Percentiles rank a stretch among this genome's conserved stretches.
phyloP scores from a whole-genome alignment of 1,140 invertebrate genomes.

The Episyrphus balteatus region DNA sequence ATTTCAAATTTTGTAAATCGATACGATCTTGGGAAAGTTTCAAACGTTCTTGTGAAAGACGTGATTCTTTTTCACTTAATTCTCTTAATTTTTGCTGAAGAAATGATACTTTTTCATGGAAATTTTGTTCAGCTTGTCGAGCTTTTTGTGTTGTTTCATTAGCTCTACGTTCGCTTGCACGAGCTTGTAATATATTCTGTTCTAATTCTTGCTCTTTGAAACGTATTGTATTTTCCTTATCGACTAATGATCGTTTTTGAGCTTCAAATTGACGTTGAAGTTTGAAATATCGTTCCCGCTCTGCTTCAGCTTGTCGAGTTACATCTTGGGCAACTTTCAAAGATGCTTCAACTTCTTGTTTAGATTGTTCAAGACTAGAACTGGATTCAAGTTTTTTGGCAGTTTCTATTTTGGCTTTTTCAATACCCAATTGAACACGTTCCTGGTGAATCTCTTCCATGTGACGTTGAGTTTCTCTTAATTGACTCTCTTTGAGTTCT shows the following conservation, averaged over 20 bases:
- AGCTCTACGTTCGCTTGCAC: slow-evolving; percentile 20
- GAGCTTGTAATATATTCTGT: slow-evolving; percentile 17
- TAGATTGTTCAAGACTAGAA: slow-evolving; percentile 30
- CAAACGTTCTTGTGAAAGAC: slow-evolving; percentile 29
- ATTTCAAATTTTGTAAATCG: slow-evolving; percentile 19
- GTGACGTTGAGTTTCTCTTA: slow-evolving; percentile 36
- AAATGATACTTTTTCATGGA: slow-evolving; percentile 23
- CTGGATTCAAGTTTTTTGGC: slow-evolving; percentile 26
- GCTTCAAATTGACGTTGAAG: slow-evolving; percentile 36
- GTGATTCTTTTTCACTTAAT: slow-evolving; percentile 24
- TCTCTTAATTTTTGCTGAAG: slow-evolving; percentile 20
- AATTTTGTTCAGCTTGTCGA: slow-evolving; percentile 27
- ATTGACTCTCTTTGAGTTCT: slow-evolving; percentile 35
- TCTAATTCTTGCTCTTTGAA: slow-evolving; percentile 33
- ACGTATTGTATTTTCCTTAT: slow-evolving; percentile 33
- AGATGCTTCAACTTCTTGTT: slow-evolving; percentile 39
- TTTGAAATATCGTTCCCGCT: slow-evolving; percentile 35
- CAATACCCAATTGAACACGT: slow-evolving; percentile 30
- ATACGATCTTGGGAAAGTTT: slow-evolving; percentile 28
- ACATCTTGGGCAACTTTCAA: slow-evolving; percentile 39
- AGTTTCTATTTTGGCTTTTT: slow-evolving; percentile 37
- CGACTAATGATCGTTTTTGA: slow-evolving; percentile 32
- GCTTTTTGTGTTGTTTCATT: slow-evolving; percentile 31
- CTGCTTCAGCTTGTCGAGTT: slow-evolving; percentile 36
- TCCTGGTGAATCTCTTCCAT: slow-evolving; percentile 38